A percentile compares a stretch with the other conserved stretches of the same genome.
phyloP scores from a whole-genome alignment of 2,113 vertebrate species.

The Cyanoliseus patagonus region DNA sequence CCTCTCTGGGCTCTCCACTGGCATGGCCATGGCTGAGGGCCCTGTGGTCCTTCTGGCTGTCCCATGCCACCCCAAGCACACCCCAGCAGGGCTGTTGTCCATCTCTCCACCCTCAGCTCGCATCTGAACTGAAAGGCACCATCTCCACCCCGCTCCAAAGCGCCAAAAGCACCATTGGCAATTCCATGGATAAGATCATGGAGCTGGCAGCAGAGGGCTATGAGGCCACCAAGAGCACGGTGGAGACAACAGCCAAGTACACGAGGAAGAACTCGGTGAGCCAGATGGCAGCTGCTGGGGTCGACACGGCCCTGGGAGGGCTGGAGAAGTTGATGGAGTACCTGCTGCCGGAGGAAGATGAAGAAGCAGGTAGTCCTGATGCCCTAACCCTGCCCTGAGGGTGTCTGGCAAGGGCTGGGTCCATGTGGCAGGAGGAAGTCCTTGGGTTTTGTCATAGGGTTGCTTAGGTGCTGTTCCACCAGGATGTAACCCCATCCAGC shows the following conservation, averaged over 20 bases:
- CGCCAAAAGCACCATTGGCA: conserved; percentile 71
- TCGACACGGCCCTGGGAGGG: conserved; percentile 63
- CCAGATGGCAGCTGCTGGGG: conserved; percentile 71
- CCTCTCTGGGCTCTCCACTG: neutral
- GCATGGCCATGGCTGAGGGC: neutral
- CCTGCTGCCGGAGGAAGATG: conserved; percentile 66
- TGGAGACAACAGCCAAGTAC: conserved; percentile 63
- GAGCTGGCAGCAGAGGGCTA: conserved; percentile 60
- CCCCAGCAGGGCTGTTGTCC: neutral
- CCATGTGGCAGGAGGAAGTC: neutral
- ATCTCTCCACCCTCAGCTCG: conserved; percentile 60
- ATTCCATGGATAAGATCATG: conserved; percentile 72
- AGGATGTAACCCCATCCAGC: neutral
- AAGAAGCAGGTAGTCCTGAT: conserved; percentile 70
- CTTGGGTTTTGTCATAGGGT: neutral
- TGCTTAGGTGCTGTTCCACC: neutral
- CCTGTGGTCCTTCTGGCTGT: neutral
- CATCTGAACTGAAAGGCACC: conserved; percentile 75
- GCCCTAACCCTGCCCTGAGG: neutral
- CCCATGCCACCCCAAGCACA: neutral
- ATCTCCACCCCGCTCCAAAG: conserved; percentile 72
- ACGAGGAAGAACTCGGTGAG: conserved; percentile 65
- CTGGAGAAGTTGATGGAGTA: conserved; percentile 76
- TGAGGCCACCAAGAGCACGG: conserved; percentile 56
- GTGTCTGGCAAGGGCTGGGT: neutral